Conservation (phyloP, 1,140 invertebrate genomes). For the Luehdorfia chinensis region DNA sequence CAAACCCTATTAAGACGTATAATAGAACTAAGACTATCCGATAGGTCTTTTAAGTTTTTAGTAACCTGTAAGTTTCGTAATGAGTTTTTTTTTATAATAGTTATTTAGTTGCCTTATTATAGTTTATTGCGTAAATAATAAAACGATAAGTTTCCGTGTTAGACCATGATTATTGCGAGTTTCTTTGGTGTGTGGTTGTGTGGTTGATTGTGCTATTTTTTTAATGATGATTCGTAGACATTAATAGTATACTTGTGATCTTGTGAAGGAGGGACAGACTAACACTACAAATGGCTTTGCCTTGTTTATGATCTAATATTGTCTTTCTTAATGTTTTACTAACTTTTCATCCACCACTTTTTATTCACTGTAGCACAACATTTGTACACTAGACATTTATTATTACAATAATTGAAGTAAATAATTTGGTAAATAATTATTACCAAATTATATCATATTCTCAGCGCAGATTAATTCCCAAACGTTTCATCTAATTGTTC, state of each 20-base stretch:
- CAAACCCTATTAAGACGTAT: constrained; percentile 7
- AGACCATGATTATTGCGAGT: constrained; percentile 57
- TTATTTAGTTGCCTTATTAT: constrained; percentile 61
- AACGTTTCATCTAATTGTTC: no score
- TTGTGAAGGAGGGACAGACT: constrained; percentile 59
- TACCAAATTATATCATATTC: no score
- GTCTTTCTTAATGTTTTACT: constrained; percentile 40
- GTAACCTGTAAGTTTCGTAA: constrained; percentile 33
- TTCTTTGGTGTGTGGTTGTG: constrained; percentile 59
- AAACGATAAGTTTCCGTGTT: constrained; percentile 63
- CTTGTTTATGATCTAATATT: constrained; percentile 23
- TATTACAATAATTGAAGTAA: no score
- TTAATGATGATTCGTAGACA: neutral
- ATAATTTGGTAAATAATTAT: no score
- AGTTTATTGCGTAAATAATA: constrained; percentile 65
- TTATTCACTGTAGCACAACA: no score
- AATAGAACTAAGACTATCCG: constrained; percentile 19
- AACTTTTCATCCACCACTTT: no score
- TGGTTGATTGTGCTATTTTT: constrained; percentile 66
- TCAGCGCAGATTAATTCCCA: no score
- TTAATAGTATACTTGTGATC: constrained; percentile 3
- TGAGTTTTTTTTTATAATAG: constrained; percentile 43
- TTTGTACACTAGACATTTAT: no score
- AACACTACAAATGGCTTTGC: constrained; percentile 35
- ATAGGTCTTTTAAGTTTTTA: constrained; percentile 1